A percentile compares a stretch with the other conserved stretches of the same genome.
These are phyloP conservation scores for Drosophila lini DNA, from an alignment of 1,140 invertebrate genomes.

Conservation along the genomic window DNA sequence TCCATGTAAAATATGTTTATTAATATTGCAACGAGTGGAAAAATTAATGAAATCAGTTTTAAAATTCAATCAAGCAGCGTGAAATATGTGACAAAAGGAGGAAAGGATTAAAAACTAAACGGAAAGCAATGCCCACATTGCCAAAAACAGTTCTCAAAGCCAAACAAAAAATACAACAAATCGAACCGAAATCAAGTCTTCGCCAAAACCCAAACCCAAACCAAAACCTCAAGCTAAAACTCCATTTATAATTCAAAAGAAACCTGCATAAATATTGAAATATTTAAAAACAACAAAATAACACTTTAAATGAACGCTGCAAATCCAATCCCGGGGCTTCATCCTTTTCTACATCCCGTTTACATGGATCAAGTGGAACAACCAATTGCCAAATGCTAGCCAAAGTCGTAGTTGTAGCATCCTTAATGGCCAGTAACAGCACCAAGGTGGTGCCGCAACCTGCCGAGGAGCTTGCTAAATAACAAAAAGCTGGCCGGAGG, in stretches of 20 bases:
- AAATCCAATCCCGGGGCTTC: slow-evolving; percentile 4
- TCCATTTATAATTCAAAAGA: slow-evolving; percentile 5
- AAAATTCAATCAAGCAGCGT: not conserved
- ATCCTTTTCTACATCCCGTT: not conserved
- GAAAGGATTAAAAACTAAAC: slow-evolving; percentile 12
- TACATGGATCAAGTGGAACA: slow-evolving; percentile 4
- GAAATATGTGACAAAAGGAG: slow-evolving; percentile 18
- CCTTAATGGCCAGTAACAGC: slow-evolving; percentile 38
- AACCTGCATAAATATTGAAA: not conserved
- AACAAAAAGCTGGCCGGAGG: slow-evolving; percentile 13
- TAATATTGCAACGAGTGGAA: not conserved
- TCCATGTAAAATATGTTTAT: not conserved
- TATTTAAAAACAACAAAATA: not conserved
- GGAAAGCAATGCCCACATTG: slow-evolving; percentile 27
- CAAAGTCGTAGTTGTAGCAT: slow-evolving; percentile 1
- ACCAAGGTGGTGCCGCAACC: slow-evolving; percentile 15
- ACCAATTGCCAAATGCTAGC: slow-evolving; percentile 44
- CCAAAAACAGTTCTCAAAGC: slow-evolving; percentile 3
- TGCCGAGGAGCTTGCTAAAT: slow-evolving; percentile 15
- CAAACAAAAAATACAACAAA: slow-evolving; percentile 2
- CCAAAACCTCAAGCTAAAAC: not conserved
- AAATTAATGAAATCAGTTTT: not conserved
- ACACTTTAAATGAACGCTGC: slow-evolving; percentile 1
- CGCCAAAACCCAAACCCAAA: not conserved
- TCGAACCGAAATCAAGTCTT: slow-evolving; percentile 27